These are phyloP conservation scores for Drosophila ironensis DNA, from an alignment of 1,140 invertebrate genomes.

Conservation along the genomic window DNA sequence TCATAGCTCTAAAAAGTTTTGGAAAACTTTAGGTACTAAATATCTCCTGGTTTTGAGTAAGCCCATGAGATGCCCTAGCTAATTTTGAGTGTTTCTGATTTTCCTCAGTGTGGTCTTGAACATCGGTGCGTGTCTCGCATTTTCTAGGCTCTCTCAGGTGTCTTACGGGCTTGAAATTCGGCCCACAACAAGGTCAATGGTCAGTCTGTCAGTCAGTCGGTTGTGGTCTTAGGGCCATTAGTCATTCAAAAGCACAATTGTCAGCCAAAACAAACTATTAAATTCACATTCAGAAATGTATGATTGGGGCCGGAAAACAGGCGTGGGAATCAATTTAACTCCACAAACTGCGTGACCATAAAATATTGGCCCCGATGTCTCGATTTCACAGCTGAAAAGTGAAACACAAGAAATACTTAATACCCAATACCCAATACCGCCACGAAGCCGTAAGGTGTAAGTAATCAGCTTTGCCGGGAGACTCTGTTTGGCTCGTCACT, in stretches of 20 bases:
- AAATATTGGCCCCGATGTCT: neutral
- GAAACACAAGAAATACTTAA: neutral
- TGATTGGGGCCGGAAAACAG: constrained; percentile 10
- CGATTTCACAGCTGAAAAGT: neutral
- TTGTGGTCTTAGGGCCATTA: constrained; percentile 43
- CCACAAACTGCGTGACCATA: constrained; percentile 9
- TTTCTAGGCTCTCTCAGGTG: constrained; percentile 39
- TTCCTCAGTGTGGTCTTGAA: constrained; percentile 31
- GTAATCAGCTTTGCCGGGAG: constrained; percentile 10
- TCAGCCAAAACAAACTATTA: constrained; percentile 22
- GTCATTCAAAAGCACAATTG: constrained; percentile 42
- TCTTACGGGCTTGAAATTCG: constrained; percentile 18
- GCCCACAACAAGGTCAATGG: constrained; percentile 63
- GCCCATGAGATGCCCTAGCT: no score
- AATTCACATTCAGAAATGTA: neutral
- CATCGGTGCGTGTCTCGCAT: constrained; percentile 22
- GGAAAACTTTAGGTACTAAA: neutral
- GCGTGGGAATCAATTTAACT: constrained; percentile 45
- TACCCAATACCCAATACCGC: neutral
- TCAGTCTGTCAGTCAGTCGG: constrained; percentile 45
- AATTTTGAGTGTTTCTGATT: no score
- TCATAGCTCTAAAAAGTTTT: no score
- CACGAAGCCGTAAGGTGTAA: constrained; percentile 33
- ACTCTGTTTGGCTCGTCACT: neutral
- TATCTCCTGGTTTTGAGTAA: no score